phyloP scores from a whole-genome alignment of 2,888 invertebrate genomes.

The Peribatodes rhomboidaria region DNA sequence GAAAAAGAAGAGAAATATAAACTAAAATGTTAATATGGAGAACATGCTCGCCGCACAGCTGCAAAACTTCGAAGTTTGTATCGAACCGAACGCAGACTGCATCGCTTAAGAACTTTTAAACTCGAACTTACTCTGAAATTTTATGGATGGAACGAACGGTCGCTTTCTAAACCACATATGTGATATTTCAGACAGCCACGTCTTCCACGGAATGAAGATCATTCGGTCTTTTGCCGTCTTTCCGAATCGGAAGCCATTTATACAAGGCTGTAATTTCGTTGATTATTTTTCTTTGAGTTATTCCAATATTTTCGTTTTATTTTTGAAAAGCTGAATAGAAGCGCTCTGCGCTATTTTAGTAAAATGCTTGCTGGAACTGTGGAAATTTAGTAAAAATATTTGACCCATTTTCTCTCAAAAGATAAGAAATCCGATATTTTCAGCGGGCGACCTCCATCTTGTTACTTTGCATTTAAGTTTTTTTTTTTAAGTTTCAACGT shows the following conservation, averaged over 20 bases:
- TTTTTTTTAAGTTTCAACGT: conserved; percentile 18
- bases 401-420: conserved; percentile 11
- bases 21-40: conserved; percentile 1
- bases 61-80: conserved; percentile 18
- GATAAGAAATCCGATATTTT: conserved; percentile 22
- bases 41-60: conserved; percentile 14
- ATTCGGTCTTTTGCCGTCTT: neutral
- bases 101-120: conserved; percentile 10
- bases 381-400: conserved; percentile 14
- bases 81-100: conserved; percentile 9
- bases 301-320: too few relatives aligned
- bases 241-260: neutral
- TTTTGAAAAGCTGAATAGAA: neutral
- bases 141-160: too few relatives aligned
- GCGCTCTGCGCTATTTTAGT: neutral
- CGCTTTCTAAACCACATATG: neutral
- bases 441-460: conserved; percentile 24
- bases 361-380: neutral
- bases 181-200: neutral
- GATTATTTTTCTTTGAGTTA: too few relatives aligned
- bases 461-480: conserved; percentile 11
- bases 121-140: neutral
- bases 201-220: neutral
- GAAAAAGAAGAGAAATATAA: neutral
- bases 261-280: too few relatives aligned